phyloP scores from a whole-genome alignment of 2,113 vertebrate species.

The Potamarius usumacintae region DNA sequence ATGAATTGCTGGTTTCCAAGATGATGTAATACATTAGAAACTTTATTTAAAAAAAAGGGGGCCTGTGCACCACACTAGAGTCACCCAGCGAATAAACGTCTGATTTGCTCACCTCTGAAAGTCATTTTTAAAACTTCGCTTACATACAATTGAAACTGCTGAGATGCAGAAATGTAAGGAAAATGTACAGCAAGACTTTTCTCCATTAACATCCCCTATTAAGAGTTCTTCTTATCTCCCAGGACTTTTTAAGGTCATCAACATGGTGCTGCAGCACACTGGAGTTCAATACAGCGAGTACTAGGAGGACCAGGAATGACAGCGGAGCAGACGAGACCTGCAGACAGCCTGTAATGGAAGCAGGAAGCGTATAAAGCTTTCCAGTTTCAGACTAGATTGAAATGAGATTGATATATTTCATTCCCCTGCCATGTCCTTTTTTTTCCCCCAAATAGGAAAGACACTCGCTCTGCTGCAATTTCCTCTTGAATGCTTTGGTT shows the following conservation, averaged over 20 bases:
- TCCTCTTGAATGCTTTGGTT: constrained; percentile 32
- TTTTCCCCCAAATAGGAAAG: constrained; percentile 14
- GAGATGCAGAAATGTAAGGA: not conserved
- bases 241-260: not conserved
- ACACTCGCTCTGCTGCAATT: constrained; percentile 33
- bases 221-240: not conserved
- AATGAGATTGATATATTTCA: constrained; percentile 18
- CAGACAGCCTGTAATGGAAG: constrained; percentile 2
- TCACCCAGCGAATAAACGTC: not conserved
- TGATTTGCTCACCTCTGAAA: not conserved
- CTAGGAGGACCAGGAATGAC: not conserved
- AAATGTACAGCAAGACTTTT: not conserved
- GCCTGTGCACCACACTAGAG: not conserved
- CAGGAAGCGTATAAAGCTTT: constrained; percentile 9
- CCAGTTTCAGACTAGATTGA: constrained; percentile 18
- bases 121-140: not conserved
- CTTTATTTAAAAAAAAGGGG: not conserved
- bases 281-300: not conserved
- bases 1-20: not conserved
- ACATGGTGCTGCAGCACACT: not conserved
- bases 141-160: not conserved
- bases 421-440: not conserved
- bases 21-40: not conserved
- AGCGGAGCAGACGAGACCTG: not conserved
- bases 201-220: not conserved